These are phyloP conservation scores for Pygmarrhopalites habei DNA, from an alignment of 1,140 invertebrate species.

Conservation along the genomic window DNA sequence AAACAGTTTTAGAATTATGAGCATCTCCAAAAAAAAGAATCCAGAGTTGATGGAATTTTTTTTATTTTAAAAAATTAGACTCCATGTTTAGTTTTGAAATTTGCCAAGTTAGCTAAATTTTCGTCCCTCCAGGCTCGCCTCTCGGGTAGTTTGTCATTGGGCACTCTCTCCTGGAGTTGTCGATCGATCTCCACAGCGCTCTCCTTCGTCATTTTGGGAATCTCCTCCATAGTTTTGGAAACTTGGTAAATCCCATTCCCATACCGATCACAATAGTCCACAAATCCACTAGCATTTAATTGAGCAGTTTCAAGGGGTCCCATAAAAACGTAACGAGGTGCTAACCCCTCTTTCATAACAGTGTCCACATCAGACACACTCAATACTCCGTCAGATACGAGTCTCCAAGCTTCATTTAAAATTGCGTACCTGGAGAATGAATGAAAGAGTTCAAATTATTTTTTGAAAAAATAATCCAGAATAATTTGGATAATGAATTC, in stretches of 20 bases:
- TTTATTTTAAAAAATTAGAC: no score
- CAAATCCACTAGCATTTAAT: constrained; percentile 82
- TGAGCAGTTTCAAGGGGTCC: constrained; percentile 90
- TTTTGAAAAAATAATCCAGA: no score
- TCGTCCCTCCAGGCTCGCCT: constrained; percentile 74
- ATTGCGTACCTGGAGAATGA: constrained; percentile 70
- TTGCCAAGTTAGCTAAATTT: constrained; percentile 69
- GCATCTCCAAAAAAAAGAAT: no score
- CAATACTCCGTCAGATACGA: constrained; percentile 73
- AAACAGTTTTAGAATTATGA: no score
- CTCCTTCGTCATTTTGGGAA: constrained; percentile 64
- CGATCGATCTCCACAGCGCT: constrained; percentile 44
- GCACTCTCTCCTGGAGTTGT: constrained; percentile 64
- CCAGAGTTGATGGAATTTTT: no score
- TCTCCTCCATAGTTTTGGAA: constrained; percentile 64
- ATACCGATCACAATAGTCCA: constrained; percentile 66
- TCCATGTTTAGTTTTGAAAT: no score
- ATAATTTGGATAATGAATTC: no score
- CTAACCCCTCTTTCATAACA: constrained; percentile 89
- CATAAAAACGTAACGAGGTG: constrained; percentile 88
- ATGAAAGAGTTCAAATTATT: no score
- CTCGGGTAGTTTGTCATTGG: constrained; percentile 64
- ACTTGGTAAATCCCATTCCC: constrained; percentile 69
- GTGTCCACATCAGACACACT: constrained; percentile 82
- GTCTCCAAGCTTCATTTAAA: constrained; percentile 82